A percentile compares a stretch with the other conserved stretches of the same genome.
These are phyloP conservation scores for Cerastis rubricosa DNA, from an alignment of 2,888 invertebrate species.

Conservation along the genomic window DNA sequence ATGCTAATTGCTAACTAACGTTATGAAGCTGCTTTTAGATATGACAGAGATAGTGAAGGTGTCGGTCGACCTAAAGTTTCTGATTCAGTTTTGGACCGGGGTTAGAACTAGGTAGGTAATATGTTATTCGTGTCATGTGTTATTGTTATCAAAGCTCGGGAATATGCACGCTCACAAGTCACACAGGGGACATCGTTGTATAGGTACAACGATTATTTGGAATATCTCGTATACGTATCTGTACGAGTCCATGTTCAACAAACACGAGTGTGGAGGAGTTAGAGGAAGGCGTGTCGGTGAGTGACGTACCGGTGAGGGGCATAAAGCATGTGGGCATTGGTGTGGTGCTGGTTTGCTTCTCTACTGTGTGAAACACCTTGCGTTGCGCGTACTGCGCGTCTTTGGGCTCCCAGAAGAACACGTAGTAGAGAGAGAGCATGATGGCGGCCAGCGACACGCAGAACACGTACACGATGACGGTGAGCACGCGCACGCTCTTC, in stretches of 20 bases:
- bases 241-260: constrained; percentile 53
- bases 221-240: constrained; percentile 49
- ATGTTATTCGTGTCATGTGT: constrained; percentile 9
- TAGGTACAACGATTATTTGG: constrained; percentile 16
- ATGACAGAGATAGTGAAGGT: neutral
- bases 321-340: constrained; percentile 90
- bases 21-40: neutral
- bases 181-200: constrained; percentile 25
- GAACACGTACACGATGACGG: constrained; percentile 98
- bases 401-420: constrained; percentile 97
- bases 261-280: constrained; percentile 56
- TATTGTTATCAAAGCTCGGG: constrained; percentile 41
- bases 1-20: neutral
- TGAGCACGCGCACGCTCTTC: constrained; percentile 97
- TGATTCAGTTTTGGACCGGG: neutral
- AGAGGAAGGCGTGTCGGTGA: constrained; percentile 82
- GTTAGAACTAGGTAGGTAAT: neutral
- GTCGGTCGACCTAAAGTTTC: neutral
- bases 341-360: constrained; percentile 89
- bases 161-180: constrained; percentile 30
- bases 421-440: constrained; percentile 98
- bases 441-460: constrained; percentile 98
- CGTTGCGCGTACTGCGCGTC: constrained; percentile 89
- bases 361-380: constrained; percentile 89
- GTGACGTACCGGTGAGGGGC: constrained; percentile 90